phyloP scores from a whole-genome alignment of 2,797 vertebrate genomes.

The Thaleichthys pacificus region DNA sequence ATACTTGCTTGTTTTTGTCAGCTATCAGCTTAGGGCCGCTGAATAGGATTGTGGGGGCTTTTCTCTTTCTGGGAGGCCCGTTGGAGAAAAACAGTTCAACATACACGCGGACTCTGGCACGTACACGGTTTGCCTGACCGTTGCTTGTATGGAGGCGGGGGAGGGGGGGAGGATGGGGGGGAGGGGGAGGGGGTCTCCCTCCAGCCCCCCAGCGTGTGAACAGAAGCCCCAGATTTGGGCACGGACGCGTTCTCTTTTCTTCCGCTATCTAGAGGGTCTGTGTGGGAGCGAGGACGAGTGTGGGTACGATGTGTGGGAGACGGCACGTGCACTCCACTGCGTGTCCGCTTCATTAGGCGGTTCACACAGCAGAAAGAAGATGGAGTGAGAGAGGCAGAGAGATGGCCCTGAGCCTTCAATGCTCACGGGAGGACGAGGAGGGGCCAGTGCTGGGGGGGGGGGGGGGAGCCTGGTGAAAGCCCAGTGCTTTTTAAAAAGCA shows the following conservation, averaged over 20 bases:
- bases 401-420: slow-evolving; percentile 11
- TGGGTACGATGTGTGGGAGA: slow-evolving; percentile 54
- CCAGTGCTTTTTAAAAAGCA: slow-evolving; percentile 40
- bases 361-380: slow-evolving; percentile 66
- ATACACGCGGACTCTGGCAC: slow-evolving; percentile 55
- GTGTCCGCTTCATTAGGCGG: slow-evolving; percentile 68
- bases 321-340: slow-evolving; percentile 59
- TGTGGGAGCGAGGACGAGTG: slow-evolving; percentile 42
- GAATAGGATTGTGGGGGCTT: slow-evolving; percentile 24
- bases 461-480: slow-evolving; percentile 1
- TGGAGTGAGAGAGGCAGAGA: slow-evolving; percentile 30
- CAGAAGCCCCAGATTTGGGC: not conserved
- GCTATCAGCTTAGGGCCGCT: slow-evolving; percentile 9
- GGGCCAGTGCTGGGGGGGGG: slow-evolving; percentile 15
- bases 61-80: not conserved
- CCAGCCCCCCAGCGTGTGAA: too few relatives aligned
- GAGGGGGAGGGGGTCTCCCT: too few relatives aligned
- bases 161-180: too few relatives aligned
- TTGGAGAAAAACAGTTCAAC: slow-evolving; percentile 5
- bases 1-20: slow-evolving; percentile 49
- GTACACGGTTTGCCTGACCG: slow-evolving; percentile 35
- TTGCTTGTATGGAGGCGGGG: not conserved
- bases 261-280: slow-evolving; percentile 17
- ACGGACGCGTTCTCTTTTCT: not conserved
- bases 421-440: slow-evolving; percentile 25